Conservation (phyloP, 2,888 invertebrate species). For the Lithosia quadra region DNA sequence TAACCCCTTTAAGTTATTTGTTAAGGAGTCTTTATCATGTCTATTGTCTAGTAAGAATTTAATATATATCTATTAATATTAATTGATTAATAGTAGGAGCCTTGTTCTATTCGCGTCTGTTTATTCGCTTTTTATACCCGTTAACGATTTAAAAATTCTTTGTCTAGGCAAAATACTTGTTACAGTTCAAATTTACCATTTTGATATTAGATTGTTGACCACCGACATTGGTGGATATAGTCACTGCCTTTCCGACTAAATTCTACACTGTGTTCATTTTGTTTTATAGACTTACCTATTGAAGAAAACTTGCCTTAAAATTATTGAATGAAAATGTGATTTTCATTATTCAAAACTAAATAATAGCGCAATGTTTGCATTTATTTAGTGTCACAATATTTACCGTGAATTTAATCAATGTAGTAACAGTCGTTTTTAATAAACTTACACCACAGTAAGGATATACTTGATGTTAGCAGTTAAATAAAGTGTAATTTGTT, state of each 20-base stretch:
- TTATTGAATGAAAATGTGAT: constrained; percentile 62
- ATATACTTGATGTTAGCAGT: constrained; percentile 48
- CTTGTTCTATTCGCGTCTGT: constrained; percentile 81
- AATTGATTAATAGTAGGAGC: constrained; percentile 77
- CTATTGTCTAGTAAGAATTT: constrained; percentile 86
- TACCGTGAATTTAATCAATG: constrained; percentile 32
- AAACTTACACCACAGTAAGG: constrained; percentile 32
- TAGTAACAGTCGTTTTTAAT: constrained; percentile 20
- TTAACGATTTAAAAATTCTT: constrained; percentile 69
- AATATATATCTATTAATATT: constrained; percentile 80
- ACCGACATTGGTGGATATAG: constrained; percentile 62
- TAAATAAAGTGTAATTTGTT: constrained; percentile 42
- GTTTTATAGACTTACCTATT: constrained; percentile 58
- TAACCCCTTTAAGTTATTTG: constrained; percentile 84
- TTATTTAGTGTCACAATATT: constrained; percentile 68
- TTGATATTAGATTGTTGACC: constrained; percentile 67
- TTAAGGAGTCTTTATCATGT: constrained; percentile 85
- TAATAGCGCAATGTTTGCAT: constrained; percentile 75
- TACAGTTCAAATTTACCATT: constrained; percentile 65
- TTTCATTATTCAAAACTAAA: constrained; percentile 58
- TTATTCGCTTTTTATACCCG: constrained; percentile 78
- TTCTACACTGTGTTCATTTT: constrained; percentile 76
- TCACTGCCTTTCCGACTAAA: constrained; percentile 77
- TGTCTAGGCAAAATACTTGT: constrained; percentile 66
- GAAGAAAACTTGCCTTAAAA: constrained; percentile 71